Evolutionary conservation across 2,888 invertebrate species (phyloP).

Genomic region (Synergus umbraculus): DNA sequence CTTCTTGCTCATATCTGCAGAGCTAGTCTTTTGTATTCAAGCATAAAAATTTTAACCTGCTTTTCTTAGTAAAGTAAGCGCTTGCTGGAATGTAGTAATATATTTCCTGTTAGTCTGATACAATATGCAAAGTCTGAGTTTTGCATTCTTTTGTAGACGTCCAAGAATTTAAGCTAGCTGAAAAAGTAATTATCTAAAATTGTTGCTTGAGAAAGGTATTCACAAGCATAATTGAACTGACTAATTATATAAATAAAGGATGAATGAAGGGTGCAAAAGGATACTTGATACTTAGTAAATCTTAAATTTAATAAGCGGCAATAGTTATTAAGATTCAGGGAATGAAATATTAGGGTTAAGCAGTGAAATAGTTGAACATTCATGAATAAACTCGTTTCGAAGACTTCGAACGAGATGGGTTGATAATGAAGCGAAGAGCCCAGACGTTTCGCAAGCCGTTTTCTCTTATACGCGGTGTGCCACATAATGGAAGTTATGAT

Average conservation of each 20-base stretch:
- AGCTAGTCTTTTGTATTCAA: background rate
- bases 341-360: background rate
- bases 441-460: slow-evolving; percentile 51
- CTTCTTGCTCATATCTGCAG: background rate
- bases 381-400: background rate
- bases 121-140: background rate
- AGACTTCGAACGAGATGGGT: slow-evolving; percentile 47
- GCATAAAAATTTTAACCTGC: background rate
- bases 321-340: background rate
- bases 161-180: background rate
- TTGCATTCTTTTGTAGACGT: background rate
- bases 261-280: too few species aligned
- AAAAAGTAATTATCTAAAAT: background rate
- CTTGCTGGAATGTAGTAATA: background rate
- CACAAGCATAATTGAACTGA: background rate
- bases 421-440: slow-evolving; percentile 55
- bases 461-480: slow-evolving; percentile 50
- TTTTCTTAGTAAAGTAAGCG: background rate
- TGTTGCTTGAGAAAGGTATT: background rate
- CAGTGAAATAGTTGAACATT: slow-evolving; percentile 1
- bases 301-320: too few species aligned
- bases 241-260: background rate
- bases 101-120: background rate
- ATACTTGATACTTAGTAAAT: too few species aligned
- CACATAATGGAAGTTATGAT: slow-evolving; percentile 55